A percentile compares a stretch with the other conserved stretches of the same genome.
Evolutionary conservation across 2,888 invertebrate genomes (phyloP).

Genomic region (Eumacrocentrus americanus): DNA sequence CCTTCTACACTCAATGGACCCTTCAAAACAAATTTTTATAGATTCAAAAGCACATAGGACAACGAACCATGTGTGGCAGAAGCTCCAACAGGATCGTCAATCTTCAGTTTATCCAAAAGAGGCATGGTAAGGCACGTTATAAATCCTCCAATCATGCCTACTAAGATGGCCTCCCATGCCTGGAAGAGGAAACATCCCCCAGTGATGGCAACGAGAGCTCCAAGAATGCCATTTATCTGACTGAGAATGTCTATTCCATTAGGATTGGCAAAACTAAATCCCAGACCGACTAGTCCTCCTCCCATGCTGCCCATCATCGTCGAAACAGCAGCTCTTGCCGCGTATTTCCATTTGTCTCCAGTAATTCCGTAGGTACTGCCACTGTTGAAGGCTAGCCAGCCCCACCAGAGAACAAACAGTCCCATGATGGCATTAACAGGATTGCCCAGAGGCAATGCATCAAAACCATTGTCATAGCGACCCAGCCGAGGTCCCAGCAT

Average conservation of each 20-base stretch:
- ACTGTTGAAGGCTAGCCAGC: conserved; percentile 95
- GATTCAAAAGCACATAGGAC: too few species aligned
- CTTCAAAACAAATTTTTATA: too few species aligned
- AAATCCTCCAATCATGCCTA: conserved; percentile 80
- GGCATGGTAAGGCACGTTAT: conserved; percentile 76
- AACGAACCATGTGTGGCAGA: conserved; percentile 87
- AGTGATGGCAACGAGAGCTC: conserved; percentile 86
- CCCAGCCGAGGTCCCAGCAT: conserved; percentile 90
- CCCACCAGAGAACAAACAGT: conserved; percentile 94
- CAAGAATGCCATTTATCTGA: conserved; percentile 87
- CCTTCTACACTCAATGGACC: too few species aligned
- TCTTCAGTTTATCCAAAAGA: conserved; percentile 75
- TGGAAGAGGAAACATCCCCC: conserved; percentile 85
- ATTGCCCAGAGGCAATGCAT: conserved; percentile 79
- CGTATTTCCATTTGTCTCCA: conserved; percentile 89
- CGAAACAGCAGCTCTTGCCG: conserved; percentile 86
- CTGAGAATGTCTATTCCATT: conserved; percentile 82
- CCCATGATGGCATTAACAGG: conserved; percentile 93
- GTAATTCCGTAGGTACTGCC: conserved; percentile 86
- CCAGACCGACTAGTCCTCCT: conserved; percentile 77
- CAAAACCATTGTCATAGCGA: conserved; percentile 78
- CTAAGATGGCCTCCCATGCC: conserved; percentile 84
- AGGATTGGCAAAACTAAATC: conserved; percentile 65
- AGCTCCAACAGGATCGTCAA: conserved; percentile 93
- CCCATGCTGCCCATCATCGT: conserved; percentile 92